phyloP scores from a whole-genome alignment of 2,113 vertebrate species.

The Galbula dea region DNA sequence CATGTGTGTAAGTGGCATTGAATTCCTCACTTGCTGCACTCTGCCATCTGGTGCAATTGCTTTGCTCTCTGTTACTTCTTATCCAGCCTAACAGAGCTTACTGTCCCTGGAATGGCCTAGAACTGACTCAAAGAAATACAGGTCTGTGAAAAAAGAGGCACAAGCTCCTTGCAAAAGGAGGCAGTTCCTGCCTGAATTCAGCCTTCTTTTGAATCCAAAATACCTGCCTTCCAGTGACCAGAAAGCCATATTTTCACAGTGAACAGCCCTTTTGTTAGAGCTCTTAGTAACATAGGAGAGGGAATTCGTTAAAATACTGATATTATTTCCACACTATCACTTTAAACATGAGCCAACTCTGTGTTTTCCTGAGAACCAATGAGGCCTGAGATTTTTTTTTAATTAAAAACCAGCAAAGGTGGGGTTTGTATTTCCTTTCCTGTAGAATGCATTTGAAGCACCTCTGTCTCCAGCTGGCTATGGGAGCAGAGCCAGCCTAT shows the following conservation, averaged over 20 bases:
- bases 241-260: neutral
- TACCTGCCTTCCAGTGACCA: neutral
- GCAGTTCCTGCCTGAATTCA: neutral
- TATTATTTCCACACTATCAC: conserved; percentile 14
- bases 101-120: neutral
- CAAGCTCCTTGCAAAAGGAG: neutral
- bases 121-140: neutral
- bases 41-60: conserved; percentile 15
- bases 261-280: conserved; percentile 20
- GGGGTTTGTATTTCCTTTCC: conserved; percentile 45
- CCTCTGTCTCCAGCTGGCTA: conserved; percentile 60
- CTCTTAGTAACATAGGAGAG: neutral
- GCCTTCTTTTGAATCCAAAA: neutral
- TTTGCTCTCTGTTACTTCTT: conserved; percentile 22
- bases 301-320: neutral
- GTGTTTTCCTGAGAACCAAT: conserved; percentile 41
- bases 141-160: neutral
- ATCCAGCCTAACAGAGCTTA: neutral
- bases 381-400: conserved; percentile 39
- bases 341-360: conserved; percentile 28
- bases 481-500: conserved; percentile 46
- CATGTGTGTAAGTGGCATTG: conserved; percentile 11
- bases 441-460: conserved; percentile 25
- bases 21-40: neutral
- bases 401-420: conserved; percentile 45